Conservation (phyloP, 2,797 vertebrate species). For the Sparidentex hasta region DNA sequence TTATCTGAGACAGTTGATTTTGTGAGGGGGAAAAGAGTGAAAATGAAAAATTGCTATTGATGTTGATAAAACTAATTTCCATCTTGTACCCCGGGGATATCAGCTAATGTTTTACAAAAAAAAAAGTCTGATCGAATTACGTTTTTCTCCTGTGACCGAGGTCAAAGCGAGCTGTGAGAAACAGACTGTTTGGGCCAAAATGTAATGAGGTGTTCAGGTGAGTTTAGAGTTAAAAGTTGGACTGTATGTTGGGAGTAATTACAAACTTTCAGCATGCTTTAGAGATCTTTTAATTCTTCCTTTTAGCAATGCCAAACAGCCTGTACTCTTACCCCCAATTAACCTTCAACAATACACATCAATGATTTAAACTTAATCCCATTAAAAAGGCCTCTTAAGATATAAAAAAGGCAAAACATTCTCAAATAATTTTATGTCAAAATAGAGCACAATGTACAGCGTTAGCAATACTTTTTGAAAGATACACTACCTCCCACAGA, state of each 20-base stretch:
- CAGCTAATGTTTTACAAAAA: conserved; percentile 20
- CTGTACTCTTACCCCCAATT: conserved; percentile 12
- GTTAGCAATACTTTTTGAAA: conserved; percentile 62
- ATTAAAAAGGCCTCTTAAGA: conserved; percentile 9
- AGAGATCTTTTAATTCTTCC: conserved; percentile 28
- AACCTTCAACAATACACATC: conserved; percentile 45
- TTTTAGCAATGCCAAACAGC: conserved; percentile 16
- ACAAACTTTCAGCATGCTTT: conserved; percentile 32
- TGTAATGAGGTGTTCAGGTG: conserved; percentile 5
- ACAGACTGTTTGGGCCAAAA: conserved; percentile 16
- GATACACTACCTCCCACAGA: conserved; percentile 49
- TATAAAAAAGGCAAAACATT: conserved; percentile 32
- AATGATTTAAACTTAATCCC: conserved; percentile 33
- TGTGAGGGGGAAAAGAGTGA: not conserved
- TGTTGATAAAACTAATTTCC: conserved; percentile 44
- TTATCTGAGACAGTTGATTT: conserved; percentile 40
- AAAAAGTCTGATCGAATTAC: conserved; percentile 9
- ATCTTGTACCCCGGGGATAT: conserved; percentile 16
- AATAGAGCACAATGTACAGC: conserved; percentile 78
- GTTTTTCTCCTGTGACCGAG: conserved; percentile 8
- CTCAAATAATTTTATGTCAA: conserved; percentile 78
- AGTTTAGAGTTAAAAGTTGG: conserved; percentile 12
- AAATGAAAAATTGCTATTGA: conserved; percentile 38
- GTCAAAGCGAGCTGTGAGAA: conserved; percentile 17
- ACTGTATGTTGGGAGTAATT: conserved; percentile 19